Evolutionary conservation across 2,888 invertebrate genomes (phyloP), one percentile per base, ranked within the genome.

Genomic region (Idaea aversata): DNA sequence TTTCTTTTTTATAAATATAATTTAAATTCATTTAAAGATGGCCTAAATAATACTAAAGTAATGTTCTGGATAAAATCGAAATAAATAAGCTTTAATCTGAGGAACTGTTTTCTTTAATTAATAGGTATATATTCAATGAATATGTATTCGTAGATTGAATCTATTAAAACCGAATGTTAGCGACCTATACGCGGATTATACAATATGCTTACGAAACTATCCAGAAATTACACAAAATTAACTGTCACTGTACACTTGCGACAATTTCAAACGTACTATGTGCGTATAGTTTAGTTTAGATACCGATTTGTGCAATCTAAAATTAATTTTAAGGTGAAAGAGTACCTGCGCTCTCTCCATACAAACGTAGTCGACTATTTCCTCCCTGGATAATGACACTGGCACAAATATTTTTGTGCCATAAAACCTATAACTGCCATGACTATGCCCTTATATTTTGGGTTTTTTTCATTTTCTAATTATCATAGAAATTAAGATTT

Each of bases 1-100:
- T 77, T 77, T 73, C 68, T 74, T 73, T 77, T 83, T 83, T 83
- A 88, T 90, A 91, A 88, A 91, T 89, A 90, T 81, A 79, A 75
- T 84, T 88, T 90, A 90, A 89, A 87, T 88, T 89, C 86, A 88
- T 88, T 82, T 88, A 81, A 25, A 81, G 84, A 87, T 88, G 88
- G 86, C 87, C 87, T 90, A 89, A 90, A 88, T 88, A 88, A 88
- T 87, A 88, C 87, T 88, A 88, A 83, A 73, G 76, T 70, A 75
- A 73, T 67, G 69, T 70, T 75, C 73, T 71, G 72, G 69, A 75
- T 73, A 72, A 65, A 60, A 65, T 67, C 68, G 57, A 61, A 65
- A 59, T 61, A 67, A 68, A 75, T 75, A 75, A 75, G 73, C 72
- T 71, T 71, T 68, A 76, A 73, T 67, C 69, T 70, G 73, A 77